A percentile compares a stretch with the other conserved stretches of the same genome.
Evolutionary conservation across 1,140 invertebrate species (phyloP).

Genomic region (Cydia pomonella): DNA sequence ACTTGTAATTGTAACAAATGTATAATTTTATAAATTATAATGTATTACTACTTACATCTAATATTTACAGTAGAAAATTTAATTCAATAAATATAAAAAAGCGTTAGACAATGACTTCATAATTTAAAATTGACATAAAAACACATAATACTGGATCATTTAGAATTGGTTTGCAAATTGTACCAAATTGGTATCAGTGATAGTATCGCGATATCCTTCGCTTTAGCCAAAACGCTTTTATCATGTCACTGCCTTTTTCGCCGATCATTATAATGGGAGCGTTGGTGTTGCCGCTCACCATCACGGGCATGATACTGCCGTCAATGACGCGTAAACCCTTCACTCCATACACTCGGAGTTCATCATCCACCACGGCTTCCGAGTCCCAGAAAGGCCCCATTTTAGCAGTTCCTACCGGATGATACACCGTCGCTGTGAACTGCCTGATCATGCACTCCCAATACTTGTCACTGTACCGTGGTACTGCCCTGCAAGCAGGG

Average conservation of each 20-base stretch:
- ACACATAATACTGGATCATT: slow-evolving; percentile 2
- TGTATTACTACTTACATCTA: not conserved
- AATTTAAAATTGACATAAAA: not conserved
- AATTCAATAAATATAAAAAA: not conserved
- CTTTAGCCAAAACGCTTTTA: slow-evolving; percentile 89
- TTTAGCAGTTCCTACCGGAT: slow-evolving; percentile 94
- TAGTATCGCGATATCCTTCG: slow-evolving; percentile 50
- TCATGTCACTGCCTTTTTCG: slow-evolving; percentile 91
- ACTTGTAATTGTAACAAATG: not conserved
- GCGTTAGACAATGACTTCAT: not conserved
- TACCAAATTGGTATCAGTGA: slow-evolving; percentile 30
- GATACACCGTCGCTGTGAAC: slow-evolving; percentile 91
- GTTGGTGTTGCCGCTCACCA: slow-evolving; percentile 89
- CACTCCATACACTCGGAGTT: slow-evolving; percentile 90
- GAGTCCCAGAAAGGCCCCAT: slow-evolving; percentile 94
- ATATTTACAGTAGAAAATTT: not conserved
- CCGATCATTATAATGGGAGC: slow-evolving; percentile 92
- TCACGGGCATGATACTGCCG: slow-evolving; percentile 91
- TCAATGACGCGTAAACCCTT: slow-evolving; percentile 91
- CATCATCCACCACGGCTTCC: slow-evolving; percentile 92
- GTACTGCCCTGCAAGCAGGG: slow-evolving; percentile 86
- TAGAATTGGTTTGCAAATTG: not conserved
- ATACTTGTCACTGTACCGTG: slow-evolving; percentile 86
- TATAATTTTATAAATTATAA: not conserved
- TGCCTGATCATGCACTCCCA: slow-evolving; percentile 92